These are phyloP conservation scores for Rhabdornis inornatus DNA, from an alignment of 2,113 vertebrate genomes.

Conservation along the genomic window DNA sequence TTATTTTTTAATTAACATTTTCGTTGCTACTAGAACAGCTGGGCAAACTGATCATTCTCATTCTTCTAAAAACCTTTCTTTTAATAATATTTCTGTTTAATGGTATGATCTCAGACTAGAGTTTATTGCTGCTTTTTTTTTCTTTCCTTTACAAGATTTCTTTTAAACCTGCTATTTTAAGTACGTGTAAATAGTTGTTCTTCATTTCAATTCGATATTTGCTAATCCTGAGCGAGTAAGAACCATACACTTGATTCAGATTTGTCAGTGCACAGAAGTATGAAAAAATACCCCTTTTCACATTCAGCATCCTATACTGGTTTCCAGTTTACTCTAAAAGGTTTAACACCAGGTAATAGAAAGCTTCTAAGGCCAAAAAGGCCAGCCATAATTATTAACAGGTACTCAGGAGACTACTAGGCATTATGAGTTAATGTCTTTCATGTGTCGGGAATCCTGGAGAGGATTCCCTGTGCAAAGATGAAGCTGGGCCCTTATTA, in stretches of 20 bases:
- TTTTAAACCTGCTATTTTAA: background rate
- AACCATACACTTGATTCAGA: background rate
- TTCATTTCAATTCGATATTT: background rate
- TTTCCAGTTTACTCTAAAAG: background rate
- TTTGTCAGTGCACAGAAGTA: background rate
- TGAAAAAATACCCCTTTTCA: background rate
- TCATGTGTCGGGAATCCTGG: slow-evolving; percentile 24
- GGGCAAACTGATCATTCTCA: background rate
- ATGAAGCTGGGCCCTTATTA: background rate
- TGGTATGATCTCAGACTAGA: slow-evolving; percentile 25
- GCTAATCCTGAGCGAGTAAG: background rate
- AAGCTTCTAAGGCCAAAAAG: slow-evolving; percentile 24
- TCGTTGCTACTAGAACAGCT: background rate
- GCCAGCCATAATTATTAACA: slow-evolving; percentile 29
- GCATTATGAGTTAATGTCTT: slow-evolving; percentile 38
- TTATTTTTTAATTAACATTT: background rate
- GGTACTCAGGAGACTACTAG: slow-evolving; percentile 32
- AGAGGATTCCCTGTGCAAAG: background rate
- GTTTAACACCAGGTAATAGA: slow-evolving; percentile 9
- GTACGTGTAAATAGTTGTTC: background rate
- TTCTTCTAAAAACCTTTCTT: background rate
- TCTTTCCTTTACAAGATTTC: background rate
- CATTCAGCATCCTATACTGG: background rate
- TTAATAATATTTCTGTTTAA: slow-evolving; percentile 21
- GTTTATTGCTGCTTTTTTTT: background rate